phyloP scores from a whole-genome alignment of 2,797 vertebrate species.

The Sandelia bainsii region DNA sequence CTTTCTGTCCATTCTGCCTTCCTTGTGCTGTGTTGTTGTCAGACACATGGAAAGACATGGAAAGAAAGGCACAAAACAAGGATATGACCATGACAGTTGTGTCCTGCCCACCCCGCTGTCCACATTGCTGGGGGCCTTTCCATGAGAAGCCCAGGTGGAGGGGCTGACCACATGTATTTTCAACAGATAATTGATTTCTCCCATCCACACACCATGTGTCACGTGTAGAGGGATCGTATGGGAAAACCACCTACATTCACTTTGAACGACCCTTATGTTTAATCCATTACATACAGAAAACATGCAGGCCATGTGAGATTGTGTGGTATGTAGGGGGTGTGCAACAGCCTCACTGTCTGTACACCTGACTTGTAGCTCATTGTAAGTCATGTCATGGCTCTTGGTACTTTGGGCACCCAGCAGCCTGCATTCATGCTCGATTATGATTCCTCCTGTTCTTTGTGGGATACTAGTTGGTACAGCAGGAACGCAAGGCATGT shows the following conservation, averaged over 20 bases:
- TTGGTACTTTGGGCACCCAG: conserved; percentile 18
- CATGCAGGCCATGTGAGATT: background rate
- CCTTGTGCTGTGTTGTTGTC: background rate
- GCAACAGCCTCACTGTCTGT: conserved; percentile 4
- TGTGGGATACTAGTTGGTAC: conserved; percentile 40
- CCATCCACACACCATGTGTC: background rate
- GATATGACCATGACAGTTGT: no score
- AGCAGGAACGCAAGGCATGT: conserved; percentile 35
- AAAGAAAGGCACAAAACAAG: no score
- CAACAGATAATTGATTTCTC: conserved; percentile 29
- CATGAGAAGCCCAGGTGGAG: conserved; percentile 5
- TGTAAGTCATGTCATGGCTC: conserved; percentile 61
- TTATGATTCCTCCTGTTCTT: conserved; percentile 43
- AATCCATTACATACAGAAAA: conserved; percentile 4
- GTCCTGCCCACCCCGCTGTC: conserved; percentile 40
- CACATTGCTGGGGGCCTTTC: background rate
- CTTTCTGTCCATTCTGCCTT: conserved; percentile 1
- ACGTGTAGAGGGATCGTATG: background rate
- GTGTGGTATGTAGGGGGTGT: background rate
- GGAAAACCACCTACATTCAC: background rate
- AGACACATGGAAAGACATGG: no score
- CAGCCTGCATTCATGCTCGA: conserved; percentile 49
- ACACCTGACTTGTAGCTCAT: conserved; percentile 42
- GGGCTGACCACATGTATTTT: conserved; percentile 15
- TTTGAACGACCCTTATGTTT: background rate